Percentiles rank a stretch among this genome's conserved stretches.
Conservation (phyloP, 2,113 vertebrate species). For the Aplodontia rufa region DNA sequence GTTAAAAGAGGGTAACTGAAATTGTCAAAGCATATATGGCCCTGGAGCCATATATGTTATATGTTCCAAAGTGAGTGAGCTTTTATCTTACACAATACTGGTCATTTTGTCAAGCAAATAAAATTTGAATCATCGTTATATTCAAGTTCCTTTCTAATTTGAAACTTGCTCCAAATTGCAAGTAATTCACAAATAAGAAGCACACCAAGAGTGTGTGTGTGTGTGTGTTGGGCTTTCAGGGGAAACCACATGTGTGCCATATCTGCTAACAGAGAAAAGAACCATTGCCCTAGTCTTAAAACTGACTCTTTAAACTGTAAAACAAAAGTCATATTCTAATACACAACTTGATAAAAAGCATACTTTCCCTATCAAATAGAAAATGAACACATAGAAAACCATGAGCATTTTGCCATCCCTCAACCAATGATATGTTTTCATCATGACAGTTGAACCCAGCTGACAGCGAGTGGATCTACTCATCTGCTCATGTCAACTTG, state of each 20-base stretch:
- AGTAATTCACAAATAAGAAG: neutral
- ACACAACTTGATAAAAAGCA: neutral
- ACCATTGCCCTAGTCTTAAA: neutral
- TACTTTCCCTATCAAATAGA: neutral
- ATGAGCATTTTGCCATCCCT: neutral
- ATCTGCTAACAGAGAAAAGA: neutral
- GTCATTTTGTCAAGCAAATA: slow-evolving; percentile 9
- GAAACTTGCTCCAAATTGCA: slow-evolving; percentile 19
- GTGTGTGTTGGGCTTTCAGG: neutral
- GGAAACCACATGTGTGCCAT: neutral
- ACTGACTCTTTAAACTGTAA: neutral
- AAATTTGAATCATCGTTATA: neutral
- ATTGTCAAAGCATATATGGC: neutral
- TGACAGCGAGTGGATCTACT: neutral
- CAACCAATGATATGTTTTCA: neutral
- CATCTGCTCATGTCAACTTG: neutral
- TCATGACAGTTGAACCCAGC: neutral
- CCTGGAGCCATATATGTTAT: neutral
- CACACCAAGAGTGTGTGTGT: neutral
- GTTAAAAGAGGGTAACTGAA: neutral
- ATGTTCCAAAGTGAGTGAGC: neutral
- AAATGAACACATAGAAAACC: neutral
- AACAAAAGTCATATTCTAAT: neutral
- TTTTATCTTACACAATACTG: neutral
- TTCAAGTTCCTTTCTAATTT: neutral